A percentile compares a stretch with the other conserved stretches of the same genome.
These are phyloP conservation scores for Plotosus lineatus DNA, from an alignment of 2,113 vertebrate species.

Conservation along the genomic window DNA sequence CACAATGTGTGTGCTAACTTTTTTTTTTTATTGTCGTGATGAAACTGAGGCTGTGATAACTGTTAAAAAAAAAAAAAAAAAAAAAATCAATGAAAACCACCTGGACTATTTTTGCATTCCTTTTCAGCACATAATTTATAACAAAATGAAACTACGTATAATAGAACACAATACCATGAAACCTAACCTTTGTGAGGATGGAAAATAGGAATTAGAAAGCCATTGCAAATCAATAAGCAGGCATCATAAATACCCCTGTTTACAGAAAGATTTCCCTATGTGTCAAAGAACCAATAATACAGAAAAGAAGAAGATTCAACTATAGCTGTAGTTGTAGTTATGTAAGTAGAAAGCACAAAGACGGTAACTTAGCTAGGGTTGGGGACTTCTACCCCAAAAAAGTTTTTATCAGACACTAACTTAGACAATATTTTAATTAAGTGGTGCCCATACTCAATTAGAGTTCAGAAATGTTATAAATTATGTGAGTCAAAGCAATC, in stretches of 20 bases:
- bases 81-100: not conserved
- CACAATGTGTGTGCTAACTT: slow-evolving; percentile 13
- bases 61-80: not conserved
- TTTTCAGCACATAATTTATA: not conserved
- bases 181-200: slow-evolving; percentile 2
- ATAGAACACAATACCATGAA: slow-evolving; percentile 17
- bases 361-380: not conserved
- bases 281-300: not conserved
- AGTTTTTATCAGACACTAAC: not conserved
- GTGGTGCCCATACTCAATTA: not conserved
- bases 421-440: not conserved
- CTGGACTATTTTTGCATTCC: not conserved
- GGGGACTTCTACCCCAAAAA: not conserved
- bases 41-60: slow-evolving; percentile 6
- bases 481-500: not conserved
- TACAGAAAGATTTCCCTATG: not conserved
- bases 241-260: not conserved
- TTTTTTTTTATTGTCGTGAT: slow-evolving; percentile 5
- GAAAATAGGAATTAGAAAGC: slow-evolving; percentile 7
- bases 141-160: slow-evolving; percentile 19
- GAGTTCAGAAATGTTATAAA: not conserved
- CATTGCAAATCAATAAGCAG: not conserved
- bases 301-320: not conserved
- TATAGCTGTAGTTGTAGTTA: not conserved
- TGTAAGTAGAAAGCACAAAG: not conserved